Base-by-base conservation (phyloP, 2,888 invertebrate genomes). In the Apoda limacodes region DNA sequence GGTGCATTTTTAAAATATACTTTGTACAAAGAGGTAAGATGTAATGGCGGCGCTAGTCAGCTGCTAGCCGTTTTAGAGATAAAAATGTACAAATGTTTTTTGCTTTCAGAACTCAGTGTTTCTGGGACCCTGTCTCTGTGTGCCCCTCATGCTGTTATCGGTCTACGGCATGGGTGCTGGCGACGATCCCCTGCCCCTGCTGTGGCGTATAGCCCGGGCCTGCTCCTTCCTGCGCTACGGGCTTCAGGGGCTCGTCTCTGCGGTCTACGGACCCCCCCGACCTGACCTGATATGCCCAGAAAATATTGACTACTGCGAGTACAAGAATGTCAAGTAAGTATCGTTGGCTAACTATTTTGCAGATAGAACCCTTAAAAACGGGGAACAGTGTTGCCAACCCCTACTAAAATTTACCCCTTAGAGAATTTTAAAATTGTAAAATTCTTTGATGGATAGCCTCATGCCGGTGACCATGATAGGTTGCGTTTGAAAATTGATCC, bases 91-190 rank as follows among this genome's bases (percentile, higher is more conserved):
- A n/a, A n/a, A n/a, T n/a, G n/a, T n/a, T n/a, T n/a, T n/a, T 33
- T 30, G 25, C 42, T 75, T 75, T 6, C 69, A 93, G 93, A 93
- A 93, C 54, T 88, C 89, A 14, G 92, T 95, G 67, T 97, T 96
- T 63, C 78, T 95, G 47, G 97, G 95, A 0, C 95, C 97, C 9
- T 90, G 92, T 1, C 57, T 90, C 34, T 84, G 89, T 30, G 95
- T 95, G 4, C 96, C 96, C 0, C 75, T 97, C 7, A 92, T 97
- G 85, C 67, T 97, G 32, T 82, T 96, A 27, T 90, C 95, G 4
- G 91, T 89, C 1, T 91, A 92, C 55, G 92, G 96, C 15, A 89
- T 96, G 51, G 96, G 96, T 4, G 88, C 87, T 36, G 92, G 90
- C 1, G 80, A 83, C n/a, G 58, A 53, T 0, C 87, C 89, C 0